phyloP scores from a whole-genome alignment of 2,888 invertebrate genomes.

The Siphonodentalium dalli region DNA sequence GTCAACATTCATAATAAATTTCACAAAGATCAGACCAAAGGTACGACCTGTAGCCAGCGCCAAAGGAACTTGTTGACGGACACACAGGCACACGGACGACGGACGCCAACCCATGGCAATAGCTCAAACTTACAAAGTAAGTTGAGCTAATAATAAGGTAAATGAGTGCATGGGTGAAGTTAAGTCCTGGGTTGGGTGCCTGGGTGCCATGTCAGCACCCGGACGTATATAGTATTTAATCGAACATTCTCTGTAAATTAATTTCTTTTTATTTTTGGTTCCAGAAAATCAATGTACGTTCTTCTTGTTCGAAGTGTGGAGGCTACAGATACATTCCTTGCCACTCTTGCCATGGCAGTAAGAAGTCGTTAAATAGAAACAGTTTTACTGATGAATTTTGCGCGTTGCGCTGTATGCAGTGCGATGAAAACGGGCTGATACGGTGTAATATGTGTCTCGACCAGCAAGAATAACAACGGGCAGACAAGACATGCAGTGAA shows the following conservation, averaged over 20 bases:
- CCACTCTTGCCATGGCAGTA: slow-evolving; percentile 91
- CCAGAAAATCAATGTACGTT: slow-evolving; percentile 63
- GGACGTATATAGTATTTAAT: too few relatives aligned
- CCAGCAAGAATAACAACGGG: slow-evolving; percentile 49
- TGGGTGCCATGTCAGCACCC: too few relatives aligned
- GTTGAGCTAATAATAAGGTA: too few relatives aligned
- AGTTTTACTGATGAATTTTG: slow-evolving; percentile 93
- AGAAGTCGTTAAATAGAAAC: slow-evolving; percentile 92
- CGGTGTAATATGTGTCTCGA: slow-evolving; percentile 80
- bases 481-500: neutral
- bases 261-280: slow-evolving; percentile 23
- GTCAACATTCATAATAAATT: too few relatives aligned
- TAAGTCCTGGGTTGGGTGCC: too few relatives aligned
- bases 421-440: slow-evolving; percentile 92
- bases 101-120: too few relatives aligned
- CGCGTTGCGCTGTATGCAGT: slow-evolving; percentile 71
- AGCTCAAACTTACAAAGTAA: too few relatives aligned
- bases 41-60: too few relatives aligned
- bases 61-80: too few relatives aligned
- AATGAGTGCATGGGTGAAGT: too few relatives aligned
- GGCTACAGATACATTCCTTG: slow-evolving; percentile 91
- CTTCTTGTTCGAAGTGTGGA: slow-evolving; percentile 87
- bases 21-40: too few relatives aligned
- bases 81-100: too few relatives aligned
- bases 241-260: neutral